Evolutionary conservation across 2,797 vertebrate species (phyloP), one percentile per base, ranked within the genome.

Genomic region (Alcedo quadribrachys): DNA sequence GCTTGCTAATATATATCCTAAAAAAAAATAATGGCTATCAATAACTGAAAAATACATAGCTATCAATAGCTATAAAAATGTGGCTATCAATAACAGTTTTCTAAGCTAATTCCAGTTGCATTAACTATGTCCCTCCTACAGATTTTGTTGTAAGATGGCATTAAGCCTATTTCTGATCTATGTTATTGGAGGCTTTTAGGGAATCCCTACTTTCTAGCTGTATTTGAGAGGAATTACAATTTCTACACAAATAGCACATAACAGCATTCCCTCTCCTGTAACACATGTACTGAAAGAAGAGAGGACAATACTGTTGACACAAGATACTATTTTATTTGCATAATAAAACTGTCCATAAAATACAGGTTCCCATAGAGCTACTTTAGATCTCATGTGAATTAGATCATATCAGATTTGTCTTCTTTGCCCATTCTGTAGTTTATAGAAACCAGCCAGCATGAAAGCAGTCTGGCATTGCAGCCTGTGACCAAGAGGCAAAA

Each of bases 81-180:
- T 40, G 37, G 27, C 25, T 69, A 55, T 62, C 73, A 57, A 15
- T 37, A 70, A 55, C n/a, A 61, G 24, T 43, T 87, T 90, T 58
- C 68, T 54, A 85, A 82, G 53, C 27, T 90, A 88, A 91, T 84
- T 92, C n/a, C 74, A 70, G 43, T 57, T 69, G 40, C 45, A 67
- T 32, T 77, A 85, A 81, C 62, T 83, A 58, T 15, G 32, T 68
- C 30, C 27, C 55, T 68, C 65, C 82, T 66, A 79, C 60, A 58
- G 81, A 67, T 65, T 73, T 24, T 69, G 37, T 25, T 32, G 17
- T 32, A 83, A 58, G 21, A 81, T 78, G 35, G 61, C 80, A 86
- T 70, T 88, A 60, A 82, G 65, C 50, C 67, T 81, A 81, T 55
- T 91, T 85, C 61, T 84, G 78, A 81, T 79, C 18, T 32, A 84